Evolutionary conservation across 1,140 invertebrate genomes (phyloP).

Genomic region (Spodoptera litura): DNA sequence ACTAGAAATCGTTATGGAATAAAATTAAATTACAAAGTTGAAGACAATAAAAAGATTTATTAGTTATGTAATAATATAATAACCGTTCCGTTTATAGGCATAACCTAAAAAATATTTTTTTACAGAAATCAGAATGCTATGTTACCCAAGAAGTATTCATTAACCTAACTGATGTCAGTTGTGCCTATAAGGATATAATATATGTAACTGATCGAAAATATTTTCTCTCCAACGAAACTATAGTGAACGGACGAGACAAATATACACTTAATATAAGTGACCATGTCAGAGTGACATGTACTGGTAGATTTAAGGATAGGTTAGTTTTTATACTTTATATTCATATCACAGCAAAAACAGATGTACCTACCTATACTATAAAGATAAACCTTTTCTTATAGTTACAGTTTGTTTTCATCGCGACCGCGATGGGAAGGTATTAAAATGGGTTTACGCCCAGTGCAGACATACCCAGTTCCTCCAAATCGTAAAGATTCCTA

Average conservation of each 20-base stretch:
- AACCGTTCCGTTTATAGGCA: neutral
- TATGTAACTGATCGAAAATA: conserved; percentile 66
- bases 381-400: neutral
- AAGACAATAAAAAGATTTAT: neutral
- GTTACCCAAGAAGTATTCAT: conserved; percentile 63
- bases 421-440: neutral
- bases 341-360: too few relatives aligned
- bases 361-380: too few relatives aligned
- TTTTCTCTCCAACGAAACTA: conserved; percentile 49
- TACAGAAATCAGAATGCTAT: conserved; percentile 68
- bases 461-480: neutral
- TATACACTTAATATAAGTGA: conserved; percentile 66
- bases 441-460: neutral
- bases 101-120: conserved; percentile 32
- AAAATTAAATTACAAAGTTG: neutral
- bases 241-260: conserved; percentile 47
- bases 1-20: neutral
- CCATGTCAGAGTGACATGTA: conserved; percentile 70
- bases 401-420: neutral
- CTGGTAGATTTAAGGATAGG: conserved; percentile 62
- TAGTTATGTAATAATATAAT: too few relatives aligned
- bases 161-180: conserved; percentile 60
- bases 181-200: conserved; percentile 70
- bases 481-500: conserved; percentile 1
- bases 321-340: conserved; percentile 40